Evolutionary conservation across 2,888 invertebrate genomes (phyloP).

Genomic region (Troglohyphantes excavatus): DNA sequence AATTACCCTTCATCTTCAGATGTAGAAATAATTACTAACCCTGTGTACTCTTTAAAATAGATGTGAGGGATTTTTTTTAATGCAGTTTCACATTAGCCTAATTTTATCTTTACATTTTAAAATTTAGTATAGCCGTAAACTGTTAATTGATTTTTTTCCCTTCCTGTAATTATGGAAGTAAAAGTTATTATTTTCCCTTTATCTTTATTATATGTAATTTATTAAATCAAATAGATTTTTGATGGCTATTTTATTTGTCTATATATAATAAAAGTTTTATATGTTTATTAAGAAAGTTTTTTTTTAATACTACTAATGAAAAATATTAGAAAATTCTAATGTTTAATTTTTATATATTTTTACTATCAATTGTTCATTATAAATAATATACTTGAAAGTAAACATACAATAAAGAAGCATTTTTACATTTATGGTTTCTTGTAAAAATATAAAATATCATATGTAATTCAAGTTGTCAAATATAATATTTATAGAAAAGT

Average conservation of each 20-base stretch:
- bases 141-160: neutral
- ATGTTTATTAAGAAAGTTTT: neutral
- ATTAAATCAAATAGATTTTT: neutral
- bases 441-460: too few relatives aligned
- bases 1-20: neutral
- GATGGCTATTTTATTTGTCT: neutral
- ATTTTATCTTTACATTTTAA: neutral
- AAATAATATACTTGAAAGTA: too few relatives aligned
- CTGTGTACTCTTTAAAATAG: neutral
- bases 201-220: neutral
- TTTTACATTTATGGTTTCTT: too few relatives aligned
- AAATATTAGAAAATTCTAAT: too few relatives aligned
- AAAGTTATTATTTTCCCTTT: neutral
- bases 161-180: too few relatives aligned
- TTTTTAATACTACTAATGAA: neutral
- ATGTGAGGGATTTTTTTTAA: neutral
- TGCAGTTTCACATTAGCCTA: neutral
- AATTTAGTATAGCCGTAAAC: neutral
- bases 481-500: too few relatives aligned
- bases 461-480: too few relatives aligned
- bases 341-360: too few relatives aligned
- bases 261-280: too few relatives aligned
- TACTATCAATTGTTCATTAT: too few relatives aligned
- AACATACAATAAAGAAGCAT: too few relatives aligned
- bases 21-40: slow-evolving; percentile 4